Evolutionary conservation across 2,797 vertebrate genomes (phyloP).

Genomic region (Vultur gryphus): DNA sequence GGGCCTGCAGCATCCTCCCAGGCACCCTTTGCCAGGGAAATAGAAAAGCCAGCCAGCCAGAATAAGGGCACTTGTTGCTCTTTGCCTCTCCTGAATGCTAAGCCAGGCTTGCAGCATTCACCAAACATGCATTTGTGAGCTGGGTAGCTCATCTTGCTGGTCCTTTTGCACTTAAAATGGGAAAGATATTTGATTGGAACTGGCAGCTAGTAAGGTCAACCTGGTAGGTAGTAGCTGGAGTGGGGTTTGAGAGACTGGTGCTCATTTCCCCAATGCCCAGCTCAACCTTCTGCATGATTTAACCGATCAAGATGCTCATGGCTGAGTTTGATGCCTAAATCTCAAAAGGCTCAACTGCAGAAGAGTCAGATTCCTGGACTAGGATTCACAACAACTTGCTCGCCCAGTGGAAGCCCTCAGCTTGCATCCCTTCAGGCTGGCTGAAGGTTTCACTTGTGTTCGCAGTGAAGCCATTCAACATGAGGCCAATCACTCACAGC

Average conservation of each 20-base stretch:
- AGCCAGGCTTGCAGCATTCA: neutral
- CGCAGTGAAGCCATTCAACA: neutral
- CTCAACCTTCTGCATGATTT: neutral
- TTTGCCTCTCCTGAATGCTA: neutral
- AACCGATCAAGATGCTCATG: too few relatives aligned
- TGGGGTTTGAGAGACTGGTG: neutral
- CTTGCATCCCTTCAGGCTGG: neutral
- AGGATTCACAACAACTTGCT: fast-evolving
- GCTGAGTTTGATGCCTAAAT: neutral
- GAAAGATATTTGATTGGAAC: neutral
- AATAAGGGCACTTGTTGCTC: neutral
- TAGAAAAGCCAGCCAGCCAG: neutral
- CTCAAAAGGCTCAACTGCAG: neutral
- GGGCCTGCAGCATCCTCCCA: neutral
- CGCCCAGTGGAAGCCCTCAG: neutral
- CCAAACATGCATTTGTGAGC: neutral
- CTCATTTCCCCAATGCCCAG: neutral
- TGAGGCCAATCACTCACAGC: neutral
- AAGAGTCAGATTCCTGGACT: neutral
- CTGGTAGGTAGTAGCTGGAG: neutral
- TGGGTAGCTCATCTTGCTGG: neutral
- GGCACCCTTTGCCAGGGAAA: neutral
- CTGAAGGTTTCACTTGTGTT: neutral
- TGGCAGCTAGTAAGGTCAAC: neutral
- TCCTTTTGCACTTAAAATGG: neutral